Base-by-base conservation (phyloP, 2,888 invertebrate genomes). In the Carterocephalus palaemon region DNA sequence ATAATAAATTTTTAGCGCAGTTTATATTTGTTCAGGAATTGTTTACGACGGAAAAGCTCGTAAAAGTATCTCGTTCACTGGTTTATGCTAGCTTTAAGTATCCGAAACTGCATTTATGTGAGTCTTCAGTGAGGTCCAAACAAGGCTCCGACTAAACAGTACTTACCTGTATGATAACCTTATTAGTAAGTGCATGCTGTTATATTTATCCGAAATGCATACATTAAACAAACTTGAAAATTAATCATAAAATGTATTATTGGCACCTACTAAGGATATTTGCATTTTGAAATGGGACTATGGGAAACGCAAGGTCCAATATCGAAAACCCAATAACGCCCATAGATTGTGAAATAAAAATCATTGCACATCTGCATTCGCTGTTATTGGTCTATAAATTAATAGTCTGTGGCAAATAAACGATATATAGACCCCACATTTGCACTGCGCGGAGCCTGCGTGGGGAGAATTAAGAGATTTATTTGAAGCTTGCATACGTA, bases 371-470 rank as follows among this genome's bases (percentile, higher is more conserved):
- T 60, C 58, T 49, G 52, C 52, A 57, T 57, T 52, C 58, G 54
- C 48, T 54, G 64, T 64, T 67, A 71, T 66, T 65, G 67, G 59
- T 52, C 62, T 56, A 69, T 72, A 70, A 69, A 72, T 71, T 73
- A 70, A 68, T 66, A 62, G 62, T 59, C 55, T 57, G 60, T 52
- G 60, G 60, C 62, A 67, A 64, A 64, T 62, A 64, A 67, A 64
- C 59, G 63, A 60, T 49, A 54, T 57, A 51, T 29, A 50, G 47
- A 49, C 57, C 39, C 49, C 40, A 46, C 61, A 56, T 58, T 56
- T 56, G 54, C 54, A 54, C 58, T 38, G n/a, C n/a, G n/a, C 50
- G 31, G 47, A 26, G 33, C 37, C 47, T 20, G 31, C n/a, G n/a
- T 9, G 32, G 49, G 41, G 43, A 24, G 31, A 20, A 37, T 45